Conservation (phyloP, 1,140 invertebrate genomes). For the Anadara kagoshimensis region DNA sequence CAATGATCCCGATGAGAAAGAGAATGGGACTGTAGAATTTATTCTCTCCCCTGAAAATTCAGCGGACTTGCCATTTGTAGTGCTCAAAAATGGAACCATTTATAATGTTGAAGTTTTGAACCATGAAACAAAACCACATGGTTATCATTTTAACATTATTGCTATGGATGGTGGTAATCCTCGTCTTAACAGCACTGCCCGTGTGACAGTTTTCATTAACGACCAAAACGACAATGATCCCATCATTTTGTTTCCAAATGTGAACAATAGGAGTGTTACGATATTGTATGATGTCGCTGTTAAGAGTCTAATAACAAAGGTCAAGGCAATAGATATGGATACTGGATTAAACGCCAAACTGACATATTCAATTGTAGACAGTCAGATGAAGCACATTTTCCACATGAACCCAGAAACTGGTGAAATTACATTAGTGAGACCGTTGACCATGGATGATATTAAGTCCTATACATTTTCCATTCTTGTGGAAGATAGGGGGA, state of each 20-base stretch:
- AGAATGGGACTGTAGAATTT: constrained; percentile 81
- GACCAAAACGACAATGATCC: constrained; percentile 97
- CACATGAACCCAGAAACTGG: constrained; percentile 89
- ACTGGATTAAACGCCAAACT: constrained; percentile 94
- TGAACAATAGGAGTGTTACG: constrained; percentile 56
- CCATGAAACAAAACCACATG: constrained; percentile 84
- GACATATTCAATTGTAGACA: constrained; percentile 86
- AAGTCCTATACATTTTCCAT: constrained; percentile 31
- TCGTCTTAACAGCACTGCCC: constrained; percentile 51
- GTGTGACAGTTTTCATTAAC: constrained; percentile 43
- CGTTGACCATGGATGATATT: constrained; percentile 20
- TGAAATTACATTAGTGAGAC: constrained; percentile 80
- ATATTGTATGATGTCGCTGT: constrained; percentile 37
- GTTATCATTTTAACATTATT: constrained; percentile 85
- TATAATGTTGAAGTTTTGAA: constrained; percentile 86
- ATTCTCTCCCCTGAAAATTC: constrained; percentile 11
- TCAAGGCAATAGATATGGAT: constrained; percentile 93
- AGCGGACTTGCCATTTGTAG: constrained; percentile 39
- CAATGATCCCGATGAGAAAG: constrained; percentile 92
- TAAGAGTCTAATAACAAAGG: constrained; percentile 76
- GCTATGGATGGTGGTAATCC: constrained; percentile 82
- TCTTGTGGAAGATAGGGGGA: constrained; percentile 43
- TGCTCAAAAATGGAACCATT: constrained; percentile 50
- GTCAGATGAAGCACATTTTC: constrained; percentile 85
- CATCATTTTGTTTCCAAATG: constrained; percentile 64